These are phyloP conservation scores for Chlorospingus flavigularis DNA, from an alignment of 2,797 vertebrate genomes.

Conservation along the genomic window DNA sequence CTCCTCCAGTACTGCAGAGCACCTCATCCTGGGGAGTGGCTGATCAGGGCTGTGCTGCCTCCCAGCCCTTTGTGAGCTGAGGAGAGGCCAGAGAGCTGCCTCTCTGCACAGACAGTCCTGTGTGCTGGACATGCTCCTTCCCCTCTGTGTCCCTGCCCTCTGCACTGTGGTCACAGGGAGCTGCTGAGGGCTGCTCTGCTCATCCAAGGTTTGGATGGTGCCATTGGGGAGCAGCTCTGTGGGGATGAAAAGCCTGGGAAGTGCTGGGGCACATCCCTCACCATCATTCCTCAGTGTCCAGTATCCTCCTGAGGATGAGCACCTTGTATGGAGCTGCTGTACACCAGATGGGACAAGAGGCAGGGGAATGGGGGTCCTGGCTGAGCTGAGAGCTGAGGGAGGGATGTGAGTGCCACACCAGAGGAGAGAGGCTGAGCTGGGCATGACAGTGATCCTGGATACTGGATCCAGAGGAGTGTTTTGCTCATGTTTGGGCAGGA, in stretches of 20 bases:
- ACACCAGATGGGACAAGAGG: neutral
- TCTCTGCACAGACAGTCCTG: neutral
- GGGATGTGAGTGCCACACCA: fast-evolving
- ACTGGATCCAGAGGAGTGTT: neutral
- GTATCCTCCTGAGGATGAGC: neutral
- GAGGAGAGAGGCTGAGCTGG: neutral
- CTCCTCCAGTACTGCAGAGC: neutral
- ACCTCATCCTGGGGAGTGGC: neutral
- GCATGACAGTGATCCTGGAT: neutral
- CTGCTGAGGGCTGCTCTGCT: neutral
- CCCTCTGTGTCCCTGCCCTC: neutral
- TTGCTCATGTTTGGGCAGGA: neutral
- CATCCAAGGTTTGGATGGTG: neutral
- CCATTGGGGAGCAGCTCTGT: neutral
- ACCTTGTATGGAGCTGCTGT: neutral
- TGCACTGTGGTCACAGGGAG: neutral
- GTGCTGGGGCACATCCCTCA: neutral
- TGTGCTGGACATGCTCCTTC: neutral
- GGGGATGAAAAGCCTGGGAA: neutral
- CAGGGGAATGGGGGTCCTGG: neutral
- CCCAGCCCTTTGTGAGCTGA: neutral
- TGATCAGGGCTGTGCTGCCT: neutral
- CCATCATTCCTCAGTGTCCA: neutral
- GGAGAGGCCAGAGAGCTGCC: neutral
- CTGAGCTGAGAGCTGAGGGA: neutral